Evolutionary conservation across 2,797 vertebrate genomes (phyloP), one percentile per base, ranked within the genome.

Genomic region (Lutjanus campechanus): DNA sequence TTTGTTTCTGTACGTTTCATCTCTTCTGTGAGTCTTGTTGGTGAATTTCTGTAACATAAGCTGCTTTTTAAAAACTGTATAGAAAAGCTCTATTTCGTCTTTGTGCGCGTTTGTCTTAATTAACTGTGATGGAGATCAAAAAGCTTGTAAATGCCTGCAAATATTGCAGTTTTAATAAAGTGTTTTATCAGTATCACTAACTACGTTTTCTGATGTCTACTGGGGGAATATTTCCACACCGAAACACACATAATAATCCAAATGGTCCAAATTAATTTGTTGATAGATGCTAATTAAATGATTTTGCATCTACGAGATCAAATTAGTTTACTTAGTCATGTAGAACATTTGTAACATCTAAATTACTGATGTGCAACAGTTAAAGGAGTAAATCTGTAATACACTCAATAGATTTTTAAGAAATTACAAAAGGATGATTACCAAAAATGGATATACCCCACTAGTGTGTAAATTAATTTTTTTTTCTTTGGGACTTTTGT

Each of bases 121-220:
- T 22, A 60, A 72, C 8, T 16, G 72, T 46, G 53, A 46, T 53
- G 17, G 11, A 19, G 40, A 46, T n/a, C 2, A 51, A 22, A 67
- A 19, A 55, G 6, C 16, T n/a, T 69, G 54, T 72, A 16, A 67
- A 62, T 66, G 46, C 22, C 46, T 63, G 6, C 17, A 51, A 41
- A 64, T 67, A 53, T 67, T 75, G 17, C 5, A n/a, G 44, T 77
- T 78, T 69, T 8, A 87, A 86, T 90, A 85, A 90, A 89, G 11
- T 11, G 7, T 70, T 44, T 64, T 3, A 55, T 67, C 4, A 43
- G 7, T 17, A n/a, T 76, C 11, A 51, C 7, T 43, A 19, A 20
- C 15, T 47, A 3, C 43, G 6, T 15, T 49, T 70, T 47, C 25
- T 29, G 40, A 40, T n/a, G 17, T 44, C 25, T 54, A 36, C 41